These are phyloP conservation scores for Craseonycteris thonglongyai DNA, from an alignment of 2,113 vertebrate species.

Conservation along the genomic window DNA sequence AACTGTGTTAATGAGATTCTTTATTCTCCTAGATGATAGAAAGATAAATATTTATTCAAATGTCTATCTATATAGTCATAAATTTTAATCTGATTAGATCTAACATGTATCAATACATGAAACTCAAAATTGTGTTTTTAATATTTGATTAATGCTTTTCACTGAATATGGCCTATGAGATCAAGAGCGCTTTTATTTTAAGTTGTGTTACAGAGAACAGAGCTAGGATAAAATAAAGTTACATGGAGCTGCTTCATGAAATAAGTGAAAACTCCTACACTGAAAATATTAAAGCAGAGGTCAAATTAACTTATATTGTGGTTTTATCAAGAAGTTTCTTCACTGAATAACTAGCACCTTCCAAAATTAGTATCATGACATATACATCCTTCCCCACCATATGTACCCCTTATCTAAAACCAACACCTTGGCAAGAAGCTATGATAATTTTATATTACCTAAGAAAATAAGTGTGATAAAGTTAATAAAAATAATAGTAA, in stretches of 20 bases:
- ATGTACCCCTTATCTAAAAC: not conserved
- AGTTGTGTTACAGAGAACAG: not conserved
- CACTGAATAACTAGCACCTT: not conserved
- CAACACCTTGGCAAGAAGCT: not conserved
- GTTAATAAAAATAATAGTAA: not conserved
- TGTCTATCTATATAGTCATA: not conserved
- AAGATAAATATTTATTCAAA: not conserved
- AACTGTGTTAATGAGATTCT: not conserved
- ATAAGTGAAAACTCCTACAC: not conserved
- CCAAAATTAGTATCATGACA: not conserved
- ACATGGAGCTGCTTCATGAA: not conserved
- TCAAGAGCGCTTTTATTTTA: not conserved
- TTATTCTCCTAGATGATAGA: not conserved
- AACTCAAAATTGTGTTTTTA: not conserved
- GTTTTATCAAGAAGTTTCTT: not conserved
- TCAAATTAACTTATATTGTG: not conserved
- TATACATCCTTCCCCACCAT: not conserved
- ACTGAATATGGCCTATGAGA: not conserved
- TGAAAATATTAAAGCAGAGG: not conserved
- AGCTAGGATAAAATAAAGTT: not conserved
- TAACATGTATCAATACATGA: not conserved
- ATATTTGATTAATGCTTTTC: not conserved
- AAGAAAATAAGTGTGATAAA: not conserved
- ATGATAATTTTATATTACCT: not conserved
- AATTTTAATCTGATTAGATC: not conserved